A percentile compares a stretch with the other conserved stretches of the same genome.
These are phyloP conservation scores for Thinocorus orbignyianus DNA, from an alignment of 2,113 vertebrate species.

Conservation along the genomic window DNA sequence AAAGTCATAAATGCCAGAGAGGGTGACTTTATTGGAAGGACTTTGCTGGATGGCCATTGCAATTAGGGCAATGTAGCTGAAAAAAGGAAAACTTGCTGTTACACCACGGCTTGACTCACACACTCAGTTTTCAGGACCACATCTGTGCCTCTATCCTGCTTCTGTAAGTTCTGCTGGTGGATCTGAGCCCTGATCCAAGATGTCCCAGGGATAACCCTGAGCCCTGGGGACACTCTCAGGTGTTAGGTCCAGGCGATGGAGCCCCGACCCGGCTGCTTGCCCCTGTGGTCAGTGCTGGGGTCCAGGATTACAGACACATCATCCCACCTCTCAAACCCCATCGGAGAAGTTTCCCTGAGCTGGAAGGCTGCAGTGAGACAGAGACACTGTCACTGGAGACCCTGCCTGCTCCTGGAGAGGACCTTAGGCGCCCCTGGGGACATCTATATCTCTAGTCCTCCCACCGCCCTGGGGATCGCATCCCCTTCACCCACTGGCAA, in stretches of 20 bases:
- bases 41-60: constrained; percentile 99
- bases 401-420: neutral
- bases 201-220: accelerated
- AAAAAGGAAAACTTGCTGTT: constrained; percentile 55
- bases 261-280: neutral
- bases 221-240: accelerated
- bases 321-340: neutral
- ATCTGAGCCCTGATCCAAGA: accelerated
- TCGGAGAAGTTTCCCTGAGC: constrained; percentile 15
- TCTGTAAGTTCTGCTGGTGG: neutral
- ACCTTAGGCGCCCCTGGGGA: neutral
- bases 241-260: neutral
- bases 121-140: neutral
- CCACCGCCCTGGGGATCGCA: neutral
- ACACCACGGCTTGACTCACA: neutral
- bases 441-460: accelerated
- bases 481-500: accelerated
- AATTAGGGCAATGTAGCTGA: constrained; percentile 96
- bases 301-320: neutral
- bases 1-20: constrained; percentile 98
- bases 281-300: neutral
- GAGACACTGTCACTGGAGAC: neutral
- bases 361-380: neutral
- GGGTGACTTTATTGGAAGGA: constrained; percentile 89
- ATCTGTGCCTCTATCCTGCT: neutral